Percentiles rank a stretch among this genome's conserved stretches.
phyloP scores from a whole-genome alignment of 2,797 vertebrate species.

The Hippopotamyrus pictus region DNA sequence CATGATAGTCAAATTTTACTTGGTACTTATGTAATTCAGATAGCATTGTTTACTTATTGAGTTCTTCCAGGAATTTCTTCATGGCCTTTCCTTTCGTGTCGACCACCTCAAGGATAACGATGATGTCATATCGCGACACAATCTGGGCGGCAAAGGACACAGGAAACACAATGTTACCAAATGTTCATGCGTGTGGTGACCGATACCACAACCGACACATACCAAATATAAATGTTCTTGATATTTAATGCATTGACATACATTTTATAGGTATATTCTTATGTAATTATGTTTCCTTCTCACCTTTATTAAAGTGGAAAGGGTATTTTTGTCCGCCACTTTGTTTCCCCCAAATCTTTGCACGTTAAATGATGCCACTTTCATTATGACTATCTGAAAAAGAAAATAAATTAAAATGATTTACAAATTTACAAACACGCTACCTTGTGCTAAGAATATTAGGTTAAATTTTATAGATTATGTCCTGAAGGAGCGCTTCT shows the following conservation, averaged over 20 bases:
- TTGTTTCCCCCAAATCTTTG: slow-evolving; percentile 63
- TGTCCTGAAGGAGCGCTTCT: too few relatives aligned
- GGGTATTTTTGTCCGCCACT: slow-evolving; percentile 48
- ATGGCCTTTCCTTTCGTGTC: slow-evolving; percentile 49
- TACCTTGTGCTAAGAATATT: background rate
- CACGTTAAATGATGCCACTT: slow-evolving; percentile 66
- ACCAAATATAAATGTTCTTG: background rate
- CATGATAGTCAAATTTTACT: background rate
- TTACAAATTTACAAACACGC: background rate
- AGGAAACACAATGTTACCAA: background rate
- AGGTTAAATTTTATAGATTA: background rate
- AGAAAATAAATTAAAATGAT: background rate
- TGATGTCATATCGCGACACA: slow-evolving; percentile 65
- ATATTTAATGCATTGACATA: background rate
- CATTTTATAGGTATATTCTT: background rate
- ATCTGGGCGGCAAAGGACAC: slow-evolving; percentile 45
- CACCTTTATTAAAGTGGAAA: slow-evolving; percentile 55
- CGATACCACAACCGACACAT: background rate
- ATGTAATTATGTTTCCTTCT: background rate
- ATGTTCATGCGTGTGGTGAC: background rate
- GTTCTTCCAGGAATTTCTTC: slow-evolving; percentile 44
- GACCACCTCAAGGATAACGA: slow-evolving; percentile 67
- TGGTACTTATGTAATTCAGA: background rate
- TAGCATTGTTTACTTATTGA: slow-evolving; percentile 55
- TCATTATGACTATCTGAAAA: slow-evolving; percentile 54